Evolutionary conservation across 2,888 invertebrate genomes (phyloP).

Genomic region (Melipona bicolor): DNA sequence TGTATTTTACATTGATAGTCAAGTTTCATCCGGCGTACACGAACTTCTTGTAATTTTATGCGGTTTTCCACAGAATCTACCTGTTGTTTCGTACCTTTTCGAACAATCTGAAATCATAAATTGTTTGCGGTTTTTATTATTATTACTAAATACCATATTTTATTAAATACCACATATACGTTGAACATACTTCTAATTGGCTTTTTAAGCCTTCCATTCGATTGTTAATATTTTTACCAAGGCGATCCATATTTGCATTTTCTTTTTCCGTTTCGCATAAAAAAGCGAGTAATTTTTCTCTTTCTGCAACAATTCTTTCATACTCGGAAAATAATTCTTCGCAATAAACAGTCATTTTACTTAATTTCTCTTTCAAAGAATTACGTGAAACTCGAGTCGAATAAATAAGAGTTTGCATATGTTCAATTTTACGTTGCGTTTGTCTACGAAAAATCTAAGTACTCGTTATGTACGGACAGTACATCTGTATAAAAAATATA

Average conservation of each 20-base stretch:
- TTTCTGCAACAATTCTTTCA: conserved; percentile 84
- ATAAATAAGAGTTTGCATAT: conserved; percentile 84
- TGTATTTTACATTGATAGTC: conserved; percentile 85
- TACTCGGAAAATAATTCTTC: conserved; percentile 85
- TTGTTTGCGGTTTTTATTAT: background rate
- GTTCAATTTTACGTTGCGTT: conserved; percentile 83
- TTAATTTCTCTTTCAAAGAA: conserved; percentile 85
- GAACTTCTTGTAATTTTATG: conserved; percentile 84
- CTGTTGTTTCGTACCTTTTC: conserved; percentile 85
- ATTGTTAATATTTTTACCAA: conserved; percentile 85
- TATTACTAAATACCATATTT: too few relatives aligned
- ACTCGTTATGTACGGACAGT: conserved; percentile 17
- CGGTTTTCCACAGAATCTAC: conserved; percentile 85
- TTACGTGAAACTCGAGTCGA: conserved; percentile 85
- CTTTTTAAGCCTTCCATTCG: conserved; percentile 85
- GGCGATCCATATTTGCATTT: conserved; percentile 77
- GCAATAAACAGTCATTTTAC: conserved; percentile 85
- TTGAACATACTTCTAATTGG: conserved; percentile 84
- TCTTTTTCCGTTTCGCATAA: conserved; percentile 78
- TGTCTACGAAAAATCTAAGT: conserved; percentile 79
- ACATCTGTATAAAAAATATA: background rate
- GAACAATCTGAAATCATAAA: conserved; percentile 83
- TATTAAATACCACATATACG: background rate
- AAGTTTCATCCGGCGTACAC: conserved; percentile 84
- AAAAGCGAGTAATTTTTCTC: conserved; percentile 72